These are phyloP conservation scores for Crotalus tigris DNA, from an alignment of 2,113 vertebrate genomes.

Conservation along the genomic window DNA sequence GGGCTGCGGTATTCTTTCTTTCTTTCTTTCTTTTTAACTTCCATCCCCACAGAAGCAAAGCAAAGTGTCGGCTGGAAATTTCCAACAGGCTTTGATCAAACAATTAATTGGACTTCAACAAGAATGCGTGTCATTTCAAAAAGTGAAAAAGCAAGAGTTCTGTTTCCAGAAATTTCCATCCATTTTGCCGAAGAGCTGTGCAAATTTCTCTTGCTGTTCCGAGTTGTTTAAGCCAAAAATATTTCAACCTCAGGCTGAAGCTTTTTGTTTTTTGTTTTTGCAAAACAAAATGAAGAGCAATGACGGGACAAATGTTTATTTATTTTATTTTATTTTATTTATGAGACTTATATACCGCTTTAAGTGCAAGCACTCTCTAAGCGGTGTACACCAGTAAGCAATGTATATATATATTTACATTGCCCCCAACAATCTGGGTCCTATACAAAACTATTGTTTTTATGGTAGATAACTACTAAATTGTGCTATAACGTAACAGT, in stretches of 20 bases:
- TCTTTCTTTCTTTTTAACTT: conserved; percentile 19
- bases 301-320: background rate
- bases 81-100: conserved; percentile 29
- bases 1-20: conserved; percentile 34
- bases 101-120: conserved; percentile 11
- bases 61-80: conserved; percentile 16
- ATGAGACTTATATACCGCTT: no score
- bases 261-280: background rate
- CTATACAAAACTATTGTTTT: background rate
- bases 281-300: background rate
- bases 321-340: no score
- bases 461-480: background rate
- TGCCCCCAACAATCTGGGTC: no score
- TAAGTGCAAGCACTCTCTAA: no score
- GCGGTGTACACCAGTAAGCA: no score
- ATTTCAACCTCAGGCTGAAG: background rate
- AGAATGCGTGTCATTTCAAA: conserved; percentile 12
- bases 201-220: background rate
- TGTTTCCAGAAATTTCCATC: conserved; percentile 24
- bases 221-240: background rate
- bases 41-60: no score
- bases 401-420: no score
- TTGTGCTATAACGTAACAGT: background rate
- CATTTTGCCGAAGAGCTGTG: background rate
- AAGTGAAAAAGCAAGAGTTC: background rate